Conservation (phyloP, 2,113 vertebrate species). For the Amblyopsis rosae region DNA sequence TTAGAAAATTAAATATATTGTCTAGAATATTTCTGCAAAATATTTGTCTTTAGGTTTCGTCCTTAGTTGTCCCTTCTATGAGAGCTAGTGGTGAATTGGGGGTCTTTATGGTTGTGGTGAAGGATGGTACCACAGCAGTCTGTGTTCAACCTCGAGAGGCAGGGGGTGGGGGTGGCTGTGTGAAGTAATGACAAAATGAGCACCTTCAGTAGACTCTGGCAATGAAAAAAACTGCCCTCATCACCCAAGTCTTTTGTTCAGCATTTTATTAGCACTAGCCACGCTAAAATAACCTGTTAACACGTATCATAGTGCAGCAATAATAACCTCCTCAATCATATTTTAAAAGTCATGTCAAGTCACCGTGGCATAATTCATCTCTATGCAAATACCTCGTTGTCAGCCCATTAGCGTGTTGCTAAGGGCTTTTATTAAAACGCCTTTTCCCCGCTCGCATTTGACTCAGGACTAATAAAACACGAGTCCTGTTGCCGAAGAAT, state of each 20-base stretch:
- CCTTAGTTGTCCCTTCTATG: no score
- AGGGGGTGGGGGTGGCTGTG: constrained; percentile 10
- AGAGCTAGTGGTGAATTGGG: no score
- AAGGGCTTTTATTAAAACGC: constrained; percentile 89
- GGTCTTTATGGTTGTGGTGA: no score
- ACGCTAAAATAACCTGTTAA: constrained; percentile 81
- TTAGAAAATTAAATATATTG: no score
- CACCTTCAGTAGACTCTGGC: constrained; percentile 67
- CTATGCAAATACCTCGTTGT: constrained; percentile 93
- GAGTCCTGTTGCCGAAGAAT: constrained; percentile 91
- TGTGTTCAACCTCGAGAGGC: not conserved
- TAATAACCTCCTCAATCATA: constrained; percentile 95
- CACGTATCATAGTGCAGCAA: constrained; percentile 79
- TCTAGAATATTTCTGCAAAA: no score
- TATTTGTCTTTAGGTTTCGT: no score
- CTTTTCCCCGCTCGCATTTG: constrained; percentile 78
- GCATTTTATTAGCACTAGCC: constrained; percentile 78
- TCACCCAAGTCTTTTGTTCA: constrained; percentile 70
- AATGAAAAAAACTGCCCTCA: constrained; percentile 64
- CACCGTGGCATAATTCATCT: constrained; percentile 86
- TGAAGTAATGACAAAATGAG: constrained; percentile 76
- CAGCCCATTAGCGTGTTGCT: constrained; percentile 90
- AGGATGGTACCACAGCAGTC: not conserved
- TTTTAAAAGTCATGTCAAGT: constrained; percentile 94
- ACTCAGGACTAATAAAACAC: constrained; percentile 88